Percentiles rank a stretch among this genome's conserved stretches.
These are phyloP conservation scores for Drepana arcuata DNA, from an alignment of 1,140 invertebrate species.

Conservation along the genomic window DNA sequence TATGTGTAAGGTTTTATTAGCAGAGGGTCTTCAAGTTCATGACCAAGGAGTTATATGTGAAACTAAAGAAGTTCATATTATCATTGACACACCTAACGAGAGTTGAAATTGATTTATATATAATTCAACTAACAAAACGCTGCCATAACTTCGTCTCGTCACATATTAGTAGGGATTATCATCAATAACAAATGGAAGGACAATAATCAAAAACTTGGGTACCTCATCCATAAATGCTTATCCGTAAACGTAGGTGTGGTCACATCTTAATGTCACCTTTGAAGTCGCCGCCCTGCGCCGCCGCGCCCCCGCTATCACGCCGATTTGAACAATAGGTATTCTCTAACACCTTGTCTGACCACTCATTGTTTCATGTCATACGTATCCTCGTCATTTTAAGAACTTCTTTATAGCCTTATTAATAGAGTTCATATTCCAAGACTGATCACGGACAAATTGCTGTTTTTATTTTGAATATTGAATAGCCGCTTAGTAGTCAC, in stretches of 20 bases:
- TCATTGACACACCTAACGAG: no score
- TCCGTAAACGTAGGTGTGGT: constrained; percentile 21
- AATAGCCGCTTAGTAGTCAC: not conserved
- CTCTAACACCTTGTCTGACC: constrained; percentile 24
- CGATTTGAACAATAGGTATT: constrained; percentile 25
- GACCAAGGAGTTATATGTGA: no score
- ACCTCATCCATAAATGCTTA: constrained; percentile 1
- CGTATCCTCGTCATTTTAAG: not conserved
- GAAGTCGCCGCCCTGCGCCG: constrained; percentile 20
- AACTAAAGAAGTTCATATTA: no score
- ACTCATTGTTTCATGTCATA: constrained; percentile 11
- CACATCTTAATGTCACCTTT: constrained; percentile 27
- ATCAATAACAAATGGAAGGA: constrained; percentile 1
- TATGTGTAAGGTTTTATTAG: not conserved
- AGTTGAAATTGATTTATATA: no score
- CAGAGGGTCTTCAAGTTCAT: not conserved
- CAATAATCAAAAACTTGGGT: constrained; percentile 1
- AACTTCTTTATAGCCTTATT: not conserved
- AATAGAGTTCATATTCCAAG: constrained; percentile 1
- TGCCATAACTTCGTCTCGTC: no score
- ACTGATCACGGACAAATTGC: not conserved
- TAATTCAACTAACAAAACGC: not conserved
- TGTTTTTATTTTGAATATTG: not conserved
- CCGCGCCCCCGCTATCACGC: constrained; percentile 18
- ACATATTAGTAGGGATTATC: not conserved